phyloP scores from a whole-genome alignment of 2,888 invertebrate species.

The Melinaea menophilus region DNA sequence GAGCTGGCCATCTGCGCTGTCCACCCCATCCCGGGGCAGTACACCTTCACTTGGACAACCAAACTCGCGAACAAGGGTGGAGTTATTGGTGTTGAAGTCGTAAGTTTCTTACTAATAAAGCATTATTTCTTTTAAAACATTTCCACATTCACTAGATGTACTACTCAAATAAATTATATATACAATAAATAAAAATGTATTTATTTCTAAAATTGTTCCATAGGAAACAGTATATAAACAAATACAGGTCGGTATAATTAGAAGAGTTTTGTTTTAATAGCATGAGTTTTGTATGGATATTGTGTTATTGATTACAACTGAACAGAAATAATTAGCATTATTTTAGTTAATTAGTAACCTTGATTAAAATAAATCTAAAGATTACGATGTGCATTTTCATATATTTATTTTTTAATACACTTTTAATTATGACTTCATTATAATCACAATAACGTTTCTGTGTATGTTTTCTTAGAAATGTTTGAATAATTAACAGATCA shows the following conservation, averaged over 20 bases:
- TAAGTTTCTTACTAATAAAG: conserved; percentile 45
- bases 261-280: conserved; percentile 47
- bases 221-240: conserved; percentile 77
- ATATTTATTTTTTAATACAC: too few species aligned
- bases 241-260: conserved; percentile 75
- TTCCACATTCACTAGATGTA: conserved; percentile 8
- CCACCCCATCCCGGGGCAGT: conserved; percentile 98
- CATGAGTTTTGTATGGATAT: conserved; percentile 44
- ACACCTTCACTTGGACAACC: conserved; percentile 97
- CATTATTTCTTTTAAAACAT: not conserved
- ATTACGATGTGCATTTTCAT: too few species aligned
- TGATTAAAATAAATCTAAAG: too few species aligned
- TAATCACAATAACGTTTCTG: too few species aligned
- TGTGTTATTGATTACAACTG: conserved; percentile 2
- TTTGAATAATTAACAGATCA: too few species aligned
- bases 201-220: conserved; percentile 54
- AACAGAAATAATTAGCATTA: not conserved
- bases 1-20: conserved; percentile 98
- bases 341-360: too few species aligned
- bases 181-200: conserved; percentile 9
- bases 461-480: too few species aligned
- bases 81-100: conserved; percentile 80
- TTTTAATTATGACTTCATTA: too few species aligned
- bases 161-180: not conserved
- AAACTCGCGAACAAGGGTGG: conserved; percentile 93